A percentile compares a stretch with the other conserved stretches of the same genome.
These are phyloP conservation scores for Cryptocephalus primarius DNA, from an alignment of 2,888 invertebrate genomes.

Conservation along the genomic window DNA sequence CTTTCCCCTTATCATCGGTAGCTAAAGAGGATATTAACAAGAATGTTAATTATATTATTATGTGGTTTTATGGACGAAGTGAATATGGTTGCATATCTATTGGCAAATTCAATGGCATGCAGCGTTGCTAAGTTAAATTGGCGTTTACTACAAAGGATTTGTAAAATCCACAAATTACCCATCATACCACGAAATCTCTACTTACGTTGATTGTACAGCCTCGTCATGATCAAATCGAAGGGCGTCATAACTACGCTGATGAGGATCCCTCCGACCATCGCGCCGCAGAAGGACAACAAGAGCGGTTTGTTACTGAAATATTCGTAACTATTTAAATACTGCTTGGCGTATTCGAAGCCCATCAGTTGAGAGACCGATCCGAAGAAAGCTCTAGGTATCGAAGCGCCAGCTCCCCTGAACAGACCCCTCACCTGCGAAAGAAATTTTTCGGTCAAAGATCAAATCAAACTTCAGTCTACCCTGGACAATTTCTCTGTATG, in stretches of 20 bases:
- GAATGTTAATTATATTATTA: too few species aligned
- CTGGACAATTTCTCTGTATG: too few species aligned
- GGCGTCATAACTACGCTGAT: constrained; percentile 73
- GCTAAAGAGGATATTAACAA: constrained; percentile 20
- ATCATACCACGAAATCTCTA: constrained; percentile 3
- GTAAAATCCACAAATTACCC: too few species aligned
- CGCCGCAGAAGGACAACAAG: constrained; percentile 52
- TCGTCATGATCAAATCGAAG: constrained; percentile 76
- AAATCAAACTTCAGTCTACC: too few species aligned
- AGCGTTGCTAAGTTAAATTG: too few species aligned
- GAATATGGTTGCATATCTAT: too few species aligned
- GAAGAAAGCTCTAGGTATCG: constrained; percentile 62
- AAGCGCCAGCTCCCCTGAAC: constrained; percentile 66
- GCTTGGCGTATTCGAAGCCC: constrained; percentile 58
- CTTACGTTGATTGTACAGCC: constrained; percentile 80
- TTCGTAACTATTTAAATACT: constrained; percentile 33
- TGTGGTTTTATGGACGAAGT: too few species aligned
- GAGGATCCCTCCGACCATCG: constrained; percentile 65
- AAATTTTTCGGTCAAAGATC: not conserved
- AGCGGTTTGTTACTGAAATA: constrained; percentile 39
- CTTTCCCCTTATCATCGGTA: constrained; percentile 50
- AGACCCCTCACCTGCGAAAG: constrained; percentile 44
- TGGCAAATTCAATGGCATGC: too few species aligned
- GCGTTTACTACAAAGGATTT: too few species aligned
- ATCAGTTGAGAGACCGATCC: constrained; percentile 74